Conservation (phyloP, 1,140 invertebrate species). For the Plutomurus gul region DNA sequence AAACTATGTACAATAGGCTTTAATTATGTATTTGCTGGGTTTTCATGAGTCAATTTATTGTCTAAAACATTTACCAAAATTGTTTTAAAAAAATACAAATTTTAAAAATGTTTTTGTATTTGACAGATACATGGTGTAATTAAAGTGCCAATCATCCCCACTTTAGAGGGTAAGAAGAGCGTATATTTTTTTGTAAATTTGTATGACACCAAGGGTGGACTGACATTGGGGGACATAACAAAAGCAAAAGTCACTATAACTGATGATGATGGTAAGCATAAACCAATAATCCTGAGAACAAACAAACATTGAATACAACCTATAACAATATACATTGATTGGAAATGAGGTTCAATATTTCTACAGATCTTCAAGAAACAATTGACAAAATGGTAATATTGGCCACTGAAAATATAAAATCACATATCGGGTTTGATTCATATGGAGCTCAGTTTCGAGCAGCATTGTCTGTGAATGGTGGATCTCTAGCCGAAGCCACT, state of each 20-base stretch:
- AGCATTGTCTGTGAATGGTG: slow-evolving; percentile 70
- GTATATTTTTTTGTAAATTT: slow-evolving; percentile 68
- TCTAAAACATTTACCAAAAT: no score
- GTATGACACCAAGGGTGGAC: slow-evolving; percentile 62
- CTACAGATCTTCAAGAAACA: slow-evolving; percentile 66
- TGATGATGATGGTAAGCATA: slow-evolving; percentile 63
- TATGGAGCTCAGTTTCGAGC: slow-evolving; percentile 66
- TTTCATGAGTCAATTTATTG: no score
- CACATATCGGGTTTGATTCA: slow-evolving; percentile 63
- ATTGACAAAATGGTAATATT: slow-evolving; percentile 65
- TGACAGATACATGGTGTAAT: slow-evolving; percentile 58
- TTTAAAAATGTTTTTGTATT: not conserved
- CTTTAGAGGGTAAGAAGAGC: slow-evolving; percentile 68
- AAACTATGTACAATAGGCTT: no score
- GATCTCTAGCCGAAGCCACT: slow-evolving; percentile 66
- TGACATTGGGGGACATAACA: slow-evolving; percentile 64
- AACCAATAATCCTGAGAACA: no score
- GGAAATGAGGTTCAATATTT: slow-evolving; percentile 35
- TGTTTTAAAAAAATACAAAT: not conserved
- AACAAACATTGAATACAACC: no score
- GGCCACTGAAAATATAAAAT: no score
- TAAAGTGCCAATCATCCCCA: slow-evolving; percentile 67
- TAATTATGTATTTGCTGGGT: no score
- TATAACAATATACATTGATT: not conserved
- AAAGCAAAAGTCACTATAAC: slow-evolving; percentile 69